Conservation (phyloP, 2,797 vertebrate species). For the Pseudochirops corinnae region DNA sequence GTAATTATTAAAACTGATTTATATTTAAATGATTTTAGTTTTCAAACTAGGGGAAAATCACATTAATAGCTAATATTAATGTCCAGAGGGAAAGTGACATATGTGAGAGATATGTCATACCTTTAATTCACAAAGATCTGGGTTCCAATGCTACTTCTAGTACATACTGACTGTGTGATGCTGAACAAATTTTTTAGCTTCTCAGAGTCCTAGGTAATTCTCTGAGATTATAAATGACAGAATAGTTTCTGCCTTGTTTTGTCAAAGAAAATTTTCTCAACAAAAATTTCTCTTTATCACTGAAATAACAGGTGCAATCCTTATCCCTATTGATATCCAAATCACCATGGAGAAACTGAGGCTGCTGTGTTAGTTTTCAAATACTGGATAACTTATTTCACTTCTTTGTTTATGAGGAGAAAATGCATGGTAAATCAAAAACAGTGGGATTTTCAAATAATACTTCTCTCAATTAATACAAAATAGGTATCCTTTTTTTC, state of each 20-base stretch:
- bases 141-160: background rate
- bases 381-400: background rate
- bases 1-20: background rate
- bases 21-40: background rate
- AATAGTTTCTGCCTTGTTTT: accelerated
- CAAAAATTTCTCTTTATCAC: background rate
- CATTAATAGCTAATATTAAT: background rate
- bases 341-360: background rate
- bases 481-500: background rate
- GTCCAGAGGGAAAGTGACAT: background rate
- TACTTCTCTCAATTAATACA: background rate
- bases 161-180: background rate
- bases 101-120: background rate
- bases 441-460: background rate
- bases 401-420: background rate
- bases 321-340: background rate
- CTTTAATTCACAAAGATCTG: background rate
- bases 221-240: background rate
- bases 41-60: background rate
- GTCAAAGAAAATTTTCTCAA: background rate
- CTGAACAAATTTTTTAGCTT: background rate
- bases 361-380: background rate
- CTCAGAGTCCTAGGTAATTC: background rate
- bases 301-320: background rate
- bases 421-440: background rate